Conservation (phyloP, 2,888 invertebrate genomes). For the Steinernema scapterisci region DNA sequence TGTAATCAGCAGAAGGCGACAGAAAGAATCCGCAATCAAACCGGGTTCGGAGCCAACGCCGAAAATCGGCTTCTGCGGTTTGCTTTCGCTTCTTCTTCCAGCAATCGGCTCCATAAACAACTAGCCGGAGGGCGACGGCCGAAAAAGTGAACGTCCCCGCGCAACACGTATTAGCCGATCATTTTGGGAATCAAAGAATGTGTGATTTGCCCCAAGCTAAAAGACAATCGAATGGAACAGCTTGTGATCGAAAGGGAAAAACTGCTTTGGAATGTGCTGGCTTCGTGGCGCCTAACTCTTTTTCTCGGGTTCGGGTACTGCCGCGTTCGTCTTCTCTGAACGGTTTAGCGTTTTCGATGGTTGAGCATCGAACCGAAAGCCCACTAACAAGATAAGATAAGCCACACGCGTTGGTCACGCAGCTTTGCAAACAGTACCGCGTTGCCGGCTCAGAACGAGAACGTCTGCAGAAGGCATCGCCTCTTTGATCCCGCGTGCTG, state of each 20-base stretch:
- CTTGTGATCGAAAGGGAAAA: constrained; percentile 16
- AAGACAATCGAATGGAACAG: constrained; percentile 28
- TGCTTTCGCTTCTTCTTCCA: constrained; percentile 32
- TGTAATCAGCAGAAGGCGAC: constrained; percentile 4
- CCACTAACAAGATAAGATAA: constrained; percentile 19
- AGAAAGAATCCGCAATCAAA: constrained; percentile 32
- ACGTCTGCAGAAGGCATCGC: not conserved
- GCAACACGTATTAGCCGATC: constrained; percentile 32
- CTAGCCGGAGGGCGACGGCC: constrained; percentile 25
- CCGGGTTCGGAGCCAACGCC: not conserved
- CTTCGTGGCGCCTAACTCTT: not conserved
- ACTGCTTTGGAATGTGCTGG: constrained; percentile 16
- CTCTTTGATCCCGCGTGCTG: not conserved
- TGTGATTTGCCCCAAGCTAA: constrained; percentile 17
- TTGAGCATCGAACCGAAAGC: constrained; percentile 13
- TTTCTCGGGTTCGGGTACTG: not conserved
- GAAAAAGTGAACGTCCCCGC: constrained; percentile 26
- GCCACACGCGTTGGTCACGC: constrained; percentile 18
- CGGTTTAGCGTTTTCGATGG: not conserved
- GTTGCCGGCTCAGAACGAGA: not conserved
- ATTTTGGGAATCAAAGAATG: constrained; percentile 24
- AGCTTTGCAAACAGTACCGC: not conserved
- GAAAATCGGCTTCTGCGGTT: not conserved
- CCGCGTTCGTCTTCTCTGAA: not conserved
- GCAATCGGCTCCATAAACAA: constrained; percentile 16